A percentile compares a stretch with the other conserved stretches of the same genome.
phyloP scores from a whole-genome alignment of 1,140 invertebrate species.

The Penaeus vannamei region DNA sequence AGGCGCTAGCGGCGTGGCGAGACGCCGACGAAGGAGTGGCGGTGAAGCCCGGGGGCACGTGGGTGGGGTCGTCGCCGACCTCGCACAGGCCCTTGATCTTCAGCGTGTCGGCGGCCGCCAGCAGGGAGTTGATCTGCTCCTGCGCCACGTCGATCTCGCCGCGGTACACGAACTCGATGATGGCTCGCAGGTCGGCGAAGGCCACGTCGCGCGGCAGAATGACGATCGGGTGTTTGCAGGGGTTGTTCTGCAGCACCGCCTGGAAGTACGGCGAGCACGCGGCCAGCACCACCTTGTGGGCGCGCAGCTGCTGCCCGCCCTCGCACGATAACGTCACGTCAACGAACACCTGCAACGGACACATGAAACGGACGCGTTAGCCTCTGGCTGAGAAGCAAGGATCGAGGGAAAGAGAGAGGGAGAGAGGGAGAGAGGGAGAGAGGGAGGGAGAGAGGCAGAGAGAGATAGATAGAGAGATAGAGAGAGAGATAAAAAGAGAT shows the following conservation, averaged over 20 bases:
- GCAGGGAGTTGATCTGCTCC: constrained; percentile 78
- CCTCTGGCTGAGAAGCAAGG: constrained; percentile 73
- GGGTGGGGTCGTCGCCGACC: constrained; percentile 67
- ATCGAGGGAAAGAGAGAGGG: constrained; percentile 75
- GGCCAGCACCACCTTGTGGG: constrained; percentile 78
- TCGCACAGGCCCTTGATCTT: constrained; percentile 69
- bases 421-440: no score
- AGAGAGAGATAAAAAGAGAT: no score
- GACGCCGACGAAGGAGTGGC: constrained; percentile 63
- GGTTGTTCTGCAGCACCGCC: constrained; percentile 80
- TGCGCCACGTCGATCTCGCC: constrained; percentile 81
- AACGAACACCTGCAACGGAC: constrained; percentile 83
- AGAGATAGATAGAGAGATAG: no score
- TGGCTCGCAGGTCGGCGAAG: constrained; percentile 80
- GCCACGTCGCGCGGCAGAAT: constrained; percentile 79
- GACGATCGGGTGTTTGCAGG: constrained; percentile 83
- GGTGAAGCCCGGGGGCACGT: constrained; percentile 68
- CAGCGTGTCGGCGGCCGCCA: constrained; percentile 70
- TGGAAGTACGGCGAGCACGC: constrained; percentile 85
- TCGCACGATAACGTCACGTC: constrained; percentile 92
- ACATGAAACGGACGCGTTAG: constrained; percentile 89
- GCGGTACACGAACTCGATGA: constrained; percentile 82
- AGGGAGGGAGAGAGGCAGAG: no score
- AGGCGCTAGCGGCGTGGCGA: neutral
- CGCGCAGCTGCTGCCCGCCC: constrained; percentile 72